A percentile compares a stretch with the other conserved stretches of the same genome.
Evolutionary conservation across 2,888 invertebrate genomes (phyloP).

Genomic region (Frankliniella intonsa): DNA sequence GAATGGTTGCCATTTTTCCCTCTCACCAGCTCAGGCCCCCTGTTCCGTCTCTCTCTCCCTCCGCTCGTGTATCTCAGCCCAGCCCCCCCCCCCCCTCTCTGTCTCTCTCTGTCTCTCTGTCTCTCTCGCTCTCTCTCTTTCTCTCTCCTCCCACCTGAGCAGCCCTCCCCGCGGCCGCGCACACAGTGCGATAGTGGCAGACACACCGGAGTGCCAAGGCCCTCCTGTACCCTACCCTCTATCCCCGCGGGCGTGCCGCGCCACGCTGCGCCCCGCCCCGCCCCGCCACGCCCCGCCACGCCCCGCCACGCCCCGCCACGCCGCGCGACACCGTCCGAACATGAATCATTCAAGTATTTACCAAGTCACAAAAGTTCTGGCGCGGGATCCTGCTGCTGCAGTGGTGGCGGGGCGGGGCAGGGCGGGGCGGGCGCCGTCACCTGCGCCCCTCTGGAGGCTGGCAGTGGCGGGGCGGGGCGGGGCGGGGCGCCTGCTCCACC

Average conservation of each 20-base stretch:
- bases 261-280: too few relatives aligned
- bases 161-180: background rate
- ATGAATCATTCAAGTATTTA: too few relatives aligned
- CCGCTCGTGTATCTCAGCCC: background rate
- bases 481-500: too few relatives aligned
- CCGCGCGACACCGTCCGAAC: too few relatives aligned
- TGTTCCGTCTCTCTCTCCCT: background rate
- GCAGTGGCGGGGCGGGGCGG: too few relatives aligned
- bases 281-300: too few relatives aligned
- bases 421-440: too few relatives aligned
- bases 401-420: too few relatives aligned
- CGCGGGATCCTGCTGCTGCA: too few relatives aligned
- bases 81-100: background rate
- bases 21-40: background rate
- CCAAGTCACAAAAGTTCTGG: too few relatives aligned
- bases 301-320: too few relatives aligned
- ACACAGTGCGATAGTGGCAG: background rate
- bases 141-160: background rate
- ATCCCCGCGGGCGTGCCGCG: background rate
- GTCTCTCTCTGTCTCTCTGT: background rate
- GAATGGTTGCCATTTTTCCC: slow-evolving; percentile 5
- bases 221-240: background rate
- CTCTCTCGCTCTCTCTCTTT: background rate
- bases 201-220: background rate
- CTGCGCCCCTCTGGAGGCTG: too few relatives aligned